A percentile compares a stretch with the other conserved stretches of the same genome.
These are phyloP conservation scores for Prochilodus magdalenae DNA, from an alignment of 2,113 vertebrate genomes.

Conservation along the genomic window DNA sequence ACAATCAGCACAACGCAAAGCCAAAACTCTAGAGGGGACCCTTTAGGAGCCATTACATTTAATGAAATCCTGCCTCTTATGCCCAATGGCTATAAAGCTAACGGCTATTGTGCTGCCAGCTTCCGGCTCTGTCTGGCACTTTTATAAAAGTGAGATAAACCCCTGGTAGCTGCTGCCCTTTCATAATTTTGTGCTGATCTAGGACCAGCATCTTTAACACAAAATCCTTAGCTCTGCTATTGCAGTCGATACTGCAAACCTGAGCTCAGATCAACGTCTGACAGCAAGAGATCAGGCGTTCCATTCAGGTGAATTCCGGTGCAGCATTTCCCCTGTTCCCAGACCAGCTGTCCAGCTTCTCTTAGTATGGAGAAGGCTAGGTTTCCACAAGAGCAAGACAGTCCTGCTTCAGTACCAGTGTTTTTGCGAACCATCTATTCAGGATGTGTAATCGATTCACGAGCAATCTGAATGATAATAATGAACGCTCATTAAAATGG, in stretches of 20 bases:
- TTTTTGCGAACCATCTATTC: conserved; percentile 8
- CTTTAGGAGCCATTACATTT: conserved; percentile 53
- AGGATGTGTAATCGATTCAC: conserved; percentile 14
- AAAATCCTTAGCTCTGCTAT: neutral
- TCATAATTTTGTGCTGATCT: conserved; percentile 27
- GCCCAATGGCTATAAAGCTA: conserved; percentile 51
- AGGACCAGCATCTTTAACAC: conserved; percentile 8
- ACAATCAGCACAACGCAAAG: conserved; percentile 40
- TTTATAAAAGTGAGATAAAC: conserved; percentile 29
- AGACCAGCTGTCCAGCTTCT: conserved; percentile 2
- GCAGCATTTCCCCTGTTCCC: neutral
- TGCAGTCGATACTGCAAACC: neutral
- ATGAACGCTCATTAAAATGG: neutral
- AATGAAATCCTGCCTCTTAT: conserved; percentile 55
- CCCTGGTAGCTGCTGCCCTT: conserved; percentile 17
- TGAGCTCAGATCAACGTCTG: neutral
- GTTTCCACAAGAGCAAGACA: neutral
- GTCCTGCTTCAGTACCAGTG: neutral
- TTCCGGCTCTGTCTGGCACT: conserved; percentile 14
- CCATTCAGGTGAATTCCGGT: neutral
- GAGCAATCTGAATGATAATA: conserved; percentile 30
- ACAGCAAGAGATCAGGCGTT: neutral
- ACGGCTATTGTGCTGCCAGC: conserved; percentile 33
- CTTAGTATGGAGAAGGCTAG: conserved; percentile 5
- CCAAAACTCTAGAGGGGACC: conserved; percentile 29